Evolutionary conservation across 2,797 vertebrate species (phyloP), one percentile per base, ranked within the genome.

Genomic region (Tenualosa ilisha): DNA sequence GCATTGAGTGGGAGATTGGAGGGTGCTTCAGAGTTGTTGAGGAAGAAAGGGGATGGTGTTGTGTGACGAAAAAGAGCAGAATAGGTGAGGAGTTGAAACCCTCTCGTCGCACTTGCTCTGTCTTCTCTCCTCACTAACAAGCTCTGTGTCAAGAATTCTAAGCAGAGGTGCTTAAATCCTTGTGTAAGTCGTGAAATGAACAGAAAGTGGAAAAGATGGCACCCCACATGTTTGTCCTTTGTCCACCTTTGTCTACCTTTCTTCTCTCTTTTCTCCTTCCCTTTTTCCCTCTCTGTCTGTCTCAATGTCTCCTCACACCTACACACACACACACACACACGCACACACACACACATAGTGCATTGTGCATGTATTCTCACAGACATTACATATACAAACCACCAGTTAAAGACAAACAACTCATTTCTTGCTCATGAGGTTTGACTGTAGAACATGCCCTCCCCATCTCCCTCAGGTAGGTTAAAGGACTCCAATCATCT

Each of bases 101-200:
- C 72, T 20, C 72, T 79, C 72, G 46, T 46, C 37, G 17, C 72
- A 79, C 72, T 15, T 1, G 13, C 68, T 79, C 72, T 79, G 72
- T n/a, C 15, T 79, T 46, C 20, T 6, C 40, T 43, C 13, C 72
- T 79, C 72, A 17, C 72, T 79, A 79, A 79, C 72, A 79, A 79
- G 72, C 72, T 79, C 72, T 46, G 72, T 79, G 72, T 79, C 72
- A 79, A 79, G 72, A 46, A 79, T 79, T 79, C 72, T 22, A 43
- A 79, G 40, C 72, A 46, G 72, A 46, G 72, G 72, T 46, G 40
- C 72, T 79, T 22, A 46, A 79, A 46, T 79, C 37, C 26, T 22
- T 20, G 72, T 79, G 40, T 15, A 72, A 72, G 68, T 72, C 68
- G 31, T 79, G 72, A 79, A 79, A 43, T 22, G 6, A 79, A 79